Base-by-base conservation (phyloP, 2,888 invertebrate genomes). In the Yponomeuta evonymella region DNA sequence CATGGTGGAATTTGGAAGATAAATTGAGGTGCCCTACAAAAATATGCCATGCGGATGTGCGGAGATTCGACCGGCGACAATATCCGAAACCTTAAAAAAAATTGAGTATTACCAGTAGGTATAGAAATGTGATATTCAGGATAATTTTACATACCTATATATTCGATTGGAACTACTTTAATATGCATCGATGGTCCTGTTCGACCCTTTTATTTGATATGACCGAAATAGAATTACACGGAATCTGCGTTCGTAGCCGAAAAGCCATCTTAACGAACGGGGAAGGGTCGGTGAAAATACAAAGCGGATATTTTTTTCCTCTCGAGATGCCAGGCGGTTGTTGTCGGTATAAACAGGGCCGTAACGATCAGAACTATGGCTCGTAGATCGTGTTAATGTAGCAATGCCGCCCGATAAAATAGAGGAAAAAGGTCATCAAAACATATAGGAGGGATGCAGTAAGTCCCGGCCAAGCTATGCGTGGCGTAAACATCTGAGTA, bases 341-440 rank as follows among this genome's bases (percentile, higher is more conserved):
- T 71, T 71, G 69, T 79, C 74, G 77, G 81, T 85, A 89, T 88
- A 89, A 89, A 89, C 89, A 88, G 87, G 82, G 75, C 84, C 84
- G 84, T 89, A 87, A 89, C 84, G 82, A 88, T 86, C 84, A 87
- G 81, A 87, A 85, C 86, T 86, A 88, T 80, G 77, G 84, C 80
- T 79, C 83, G 81, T 85, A 87, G 84, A 86, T 88, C 81, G 83
- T 79, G 83, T 82, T 87, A 86, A 87, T 86, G 80, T 81, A 80
- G 82, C 78, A 79, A 78, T 80, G 75, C 78, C 76, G 73, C 76
- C 76, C 78, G 82, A 84, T 81, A 84, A 83, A 82, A 33, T n/a
- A 70, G 65, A 43, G 30, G 51, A 58, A 58, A 65, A 69, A 64
- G 23, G 64, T 48, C 48, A 70, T 70, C 70, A 63, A 68, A 68